These are phyloP conservation scores for Hypercompe scribonia DNA, from an alignment of 2,888 invertebrate species.

Conservation along the genomic window DNA sequence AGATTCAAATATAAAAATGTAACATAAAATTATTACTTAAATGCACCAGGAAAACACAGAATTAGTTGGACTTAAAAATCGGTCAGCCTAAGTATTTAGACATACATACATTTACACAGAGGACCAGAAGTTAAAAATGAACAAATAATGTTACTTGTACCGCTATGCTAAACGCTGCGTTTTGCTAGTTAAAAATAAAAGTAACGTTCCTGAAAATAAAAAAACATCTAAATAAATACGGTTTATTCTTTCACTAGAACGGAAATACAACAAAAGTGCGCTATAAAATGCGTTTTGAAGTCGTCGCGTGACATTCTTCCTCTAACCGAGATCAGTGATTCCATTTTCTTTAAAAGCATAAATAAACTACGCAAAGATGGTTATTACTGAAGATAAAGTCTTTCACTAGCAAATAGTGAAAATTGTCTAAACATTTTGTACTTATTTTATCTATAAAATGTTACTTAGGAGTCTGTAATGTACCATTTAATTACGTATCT, in stretches of 20 bases:
- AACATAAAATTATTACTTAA: no score
- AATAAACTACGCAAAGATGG: conserved; percentile 3
- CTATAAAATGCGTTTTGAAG: conserved; percentile 21
- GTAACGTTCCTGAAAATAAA: not conserved
- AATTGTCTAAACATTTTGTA: not conserved
- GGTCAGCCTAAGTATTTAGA: not conserved
- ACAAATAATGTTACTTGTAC: not conserved
- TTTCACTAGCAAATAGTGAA: conserved; percentile 1
- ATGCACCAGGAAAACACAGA: not conserved
- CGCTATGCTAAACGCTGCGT: not conserved
- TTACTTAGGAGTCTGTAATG: not conserved
- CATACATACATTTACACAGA: not conserved
- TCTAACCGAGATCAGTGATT: conserved; percentile 14
- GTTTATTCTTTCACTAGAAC: conserved; percentile 1
- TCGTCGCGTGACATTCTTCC: conserved; percentile 18
- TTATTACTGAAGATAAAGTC: not conserved
- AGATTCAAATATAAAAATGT: no score
- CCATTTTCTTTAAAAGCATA: conserved; percentile 12
- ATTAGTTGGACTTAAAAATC: not conserved
- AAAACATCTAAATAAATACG: not conserved
- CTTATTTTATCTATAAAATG: not conserved
- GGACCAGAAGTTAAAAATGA: not conserved
- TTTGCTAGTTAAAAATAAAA: not conserved
- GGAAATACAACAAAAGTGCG: conserved; percentile 12
- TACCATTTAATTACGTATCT: not conserved